Conservation (phyloP, 92 coral and sea anemone species). For the Isaurus tuberculatus region DNA sequence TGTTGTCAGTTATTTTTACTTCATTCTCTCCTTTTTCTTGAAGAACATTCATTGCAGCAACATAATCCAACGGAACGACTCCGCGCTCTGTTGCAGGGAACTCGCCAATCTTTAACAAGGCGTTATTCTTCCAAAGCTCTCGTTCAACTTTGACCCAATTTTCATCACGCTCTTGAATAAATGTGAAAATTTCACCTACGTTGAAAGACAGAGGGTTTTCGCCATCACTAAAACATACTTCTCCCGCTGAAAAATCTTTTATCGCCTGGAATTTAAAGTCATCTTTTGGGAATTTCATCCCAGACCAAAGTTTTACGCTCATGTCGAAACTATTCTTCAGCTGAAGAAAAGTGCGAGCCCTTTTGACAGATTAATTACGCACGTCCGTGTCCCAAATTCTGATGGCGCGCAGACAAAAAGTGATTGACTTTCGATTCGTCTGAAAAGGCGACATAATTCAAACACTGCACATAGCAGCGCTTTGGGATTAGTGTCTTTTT, state of each 20-base stretch:
- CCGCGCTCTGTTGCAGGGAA: conserved; percentile 83
- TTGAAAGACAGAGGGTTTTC: conserved; percentile 88
- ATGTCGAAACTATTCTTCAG: neutral
- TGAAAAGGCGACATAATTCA: neutral
- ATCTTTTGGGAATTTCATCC: conserved; percentile 44
- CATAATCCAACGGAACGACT: conserved; percentile 82
- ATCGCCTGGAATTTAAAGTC: conserved; percentile 77
- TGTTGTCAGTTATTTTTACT: neutral
- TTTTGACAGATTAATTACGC: neutral
- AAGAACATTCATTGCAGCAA: conserved; percentile 70
- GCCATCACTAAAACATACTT: conserved; percentile 84
- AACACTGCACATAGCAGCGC: conserved; percentile 23
- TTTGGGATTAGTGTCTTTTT: conserved; percentile 21
- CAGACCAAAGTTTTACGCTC: conserved; percentile 46
- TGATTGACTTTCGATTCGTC: neutral
- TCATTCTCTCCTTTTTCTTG: conserved; percentile 18
- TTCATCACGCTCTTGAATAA: conserved; percentile 80
- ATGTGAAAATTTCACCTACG: conserved; percentile 86
- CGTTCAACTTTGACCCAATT: conserved; percentile 90
- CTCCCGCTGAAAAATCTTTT: conserved; percentile 86
- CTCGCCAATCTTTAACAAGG: conserved; percentile 70
- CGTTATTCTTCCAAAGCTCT: conserved; percentile 74
- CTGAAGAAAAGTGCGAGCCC: neutral
- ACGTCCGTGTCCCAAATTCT: conserved; percentile 30
- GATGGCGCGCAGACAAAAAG: neutral